Evolutionary conservation across 2,797 vertebrate species (phyloP).

Genomic region (Hipposideros larvatus): DNA sequence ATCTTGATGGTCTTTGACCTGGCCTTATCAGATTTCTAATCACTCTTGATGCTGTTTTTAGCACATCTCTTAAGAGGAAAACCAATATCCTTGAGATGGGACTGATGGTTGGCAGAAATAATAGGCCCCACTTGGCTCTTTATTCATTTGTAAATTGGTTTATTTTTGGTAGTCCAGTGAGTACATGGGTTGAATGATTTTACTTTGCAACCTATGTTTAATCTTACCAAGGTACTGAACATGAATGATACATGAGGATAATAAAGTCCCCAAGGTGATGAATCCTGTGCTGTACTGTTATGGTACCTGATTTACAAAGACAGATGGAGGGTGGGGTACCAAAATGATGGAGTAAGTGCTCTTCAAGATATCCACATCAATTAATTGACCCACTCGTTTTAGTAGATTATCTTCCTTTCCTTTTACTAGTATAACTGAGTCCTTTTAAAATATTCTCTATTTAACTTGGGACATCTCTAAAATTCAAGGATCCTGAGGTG

Average conservation of each 20-base stretch:
- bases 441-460: slow-evolving; percentile 65
- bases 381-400: slow-evolving; percentile 52
- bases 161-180: slow-evolving; percentile 57
- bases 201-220: slow-evolving; percentile 46
- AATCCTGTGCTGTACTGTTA: not conserved
- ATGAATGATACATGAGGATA: slow-evolving; percentile 52
- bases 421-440: slow-evolving; percentile 32
- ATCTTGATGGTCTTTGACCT: slow-evolving; percentile 43
- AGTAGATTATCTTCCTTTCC: slow-evolving; percentile 53
- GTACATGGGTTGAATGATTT: not conserved
- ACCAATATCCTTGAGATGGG: not conserved
- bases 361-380: slow-evolving; percentile 33
- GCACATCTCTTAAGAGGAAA: slow-evolving; percentile 42
- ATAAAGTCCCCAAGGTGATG: slow-evolving; percentile 36
- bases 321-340: slow-evolving; percentile 45
- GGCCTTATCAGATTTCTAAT: slow-evolving; percentile 54
- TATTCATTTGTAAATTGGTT: slow-evolving; percentile 43
- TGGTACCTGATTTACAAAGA: slow-evolving; percentile 30
- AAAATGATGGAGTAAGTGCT: slow-evolving; percentile 15
- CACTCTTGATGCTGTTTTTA: not conserved
- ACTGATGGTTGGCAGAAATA: slow-evolving; percentile 1
- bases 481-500: slow-evolving; percentile 67
- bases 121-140: slow-evolving; percentile 22
- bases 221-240: slow-evolving; percentile 59
- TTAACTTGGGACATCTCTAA: slow-evolving; percentile 67